phyloP scores from a whole-genome alignment of 2,113 vertebrate species.

The Misgurnus anguillicaudatus region DNA sequence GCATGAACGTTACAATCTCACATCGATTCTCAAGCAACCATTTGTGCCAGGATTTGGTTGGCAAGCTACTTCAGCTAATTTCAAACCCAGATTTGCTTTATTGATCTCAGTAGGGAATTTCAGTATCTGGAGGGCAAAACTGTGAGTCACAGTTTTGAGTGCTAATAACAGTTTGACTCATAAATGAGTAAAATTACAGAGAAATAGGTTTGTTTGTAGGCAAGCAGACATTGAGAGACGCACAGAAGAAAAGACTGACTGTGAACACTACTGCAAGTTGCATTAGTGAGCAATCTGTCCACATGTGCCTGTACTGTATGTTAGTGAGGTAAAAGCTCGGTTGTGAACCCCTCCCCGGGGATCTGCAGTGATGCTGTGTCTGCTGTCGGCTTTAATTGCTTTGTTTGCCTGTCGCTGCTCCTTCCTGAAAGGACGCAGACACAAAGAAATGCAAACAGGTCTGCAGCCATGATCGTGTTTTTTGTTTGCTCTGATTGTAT shows the following conservation, averaged over 20 bases:
- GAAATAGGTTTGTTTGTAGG: slow-evolving; percentile 4
- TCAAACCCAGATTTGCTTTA: slow-evolving; percentile 21
- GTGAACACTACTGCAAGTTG: neutral
- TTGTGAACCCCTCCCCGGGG: slow-evolving; percentile 39
- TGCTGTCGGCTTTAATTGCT: slow-evolving; percentile 50
- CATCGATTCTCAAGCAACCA: slow-evolving; percentile 6
- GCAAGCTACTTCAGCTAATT: slow-evolving; percentile 6
- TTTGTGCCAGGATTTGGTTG: slow-evolving; percentile 16
- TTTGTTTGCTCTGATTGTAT: slow-evolving; percentile 26
- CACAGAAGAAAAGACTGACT: neutral
- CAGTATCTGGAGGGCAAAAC: slow-evolving; percentile 24
- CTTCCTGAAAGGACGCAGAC: slow-evolving; percentile 45
- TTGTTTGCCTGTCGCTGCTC: slow-evolving; percentile 46
- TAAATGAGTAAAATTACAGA: slow-evolving; percentile 33
- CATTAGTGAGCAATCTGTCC: neutral
- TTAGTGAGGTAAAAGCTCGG: slow-evolving; percentile 20
- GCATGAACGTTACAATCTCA: slow-evolving; percentile 6
- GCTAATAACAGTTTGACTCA: slow-evolving; percentile 23
- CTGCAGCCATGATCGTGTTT: slow-evolving; percentile 29
- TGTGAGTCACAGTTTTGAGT: slow-evolving; percentile 4
- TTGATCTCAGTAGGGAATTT: slow-evolving; percentile 28
- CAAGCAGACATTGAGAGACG: neutral
- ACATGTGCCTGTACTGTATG: slow-evolving; percentile 1
- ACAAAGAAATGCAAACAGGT: slow-evolving; percentile 36
- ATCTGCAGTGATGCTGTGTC: slow-evolving; percentile 42